Base-by-base conservation (phyloP, 53 echinoderm and acorn worm species). In the Echinarachnius parma region DNA sequence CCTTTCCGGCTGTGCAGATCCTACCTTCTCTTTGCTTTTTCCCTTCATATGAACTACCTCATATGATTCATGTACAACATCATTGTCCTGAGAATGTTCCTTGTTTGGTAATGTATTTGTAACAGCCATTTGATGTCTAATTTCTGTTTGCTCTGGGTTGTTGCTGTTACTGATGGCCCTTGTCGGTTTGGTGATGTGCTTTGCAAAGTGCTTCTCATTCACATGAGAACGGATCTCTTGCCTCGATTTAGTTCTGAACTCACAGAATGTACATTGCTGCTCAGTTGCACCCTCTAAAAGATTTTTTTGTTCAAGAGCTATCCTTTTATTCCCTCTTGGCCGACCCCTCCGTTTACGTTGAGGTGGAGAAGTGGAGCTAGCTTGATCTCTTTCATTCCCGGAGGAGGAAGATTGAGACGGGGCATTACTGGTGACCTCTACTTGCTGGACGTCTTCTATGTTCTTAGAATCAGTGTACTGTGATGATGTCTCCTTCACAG, bases 181-280 rank as follows among this genome's bases (percentile, higher is more conserved):
- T 9, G 52, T 22, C 10, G 31, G 10, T 52, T 68, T 68, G 8
- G 21, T 21, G 14, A 34, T 68, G 33, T 68, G 30, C 53, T 68
- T 68, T 52, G 34, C 23, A 52, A 68, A 68, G 68, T 68, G 68
- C 19, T 18, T 4, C 26, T 68, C 50, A 32, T 68, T 50, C 29
- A 50, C 50, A 34, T 68, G 68, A 31, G 20, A 29, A 20, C 29
- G 34, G 50, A 68, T 50, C 21, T 68, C 52, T 22, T 53, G 68
- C 5, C 52, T 34, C 11, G 49, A 52, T 29, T 31, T 28, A 1
- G 68, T 24, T 52, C 4, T 37, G 52, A 68, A 68, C 26, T 49
- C 31, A 52, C 68, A 68, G 24, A 68, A 68, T 31, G 31, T 49
- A 34, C 68, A 68, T 21, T 49, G 50, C 33, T 68, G 20, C 2